A percentile compares a stretch with the other conserved stretches of the same genome.
Conservation (phyloP, 2,888 invertebrate species). For the Nomada flava region DNA sequence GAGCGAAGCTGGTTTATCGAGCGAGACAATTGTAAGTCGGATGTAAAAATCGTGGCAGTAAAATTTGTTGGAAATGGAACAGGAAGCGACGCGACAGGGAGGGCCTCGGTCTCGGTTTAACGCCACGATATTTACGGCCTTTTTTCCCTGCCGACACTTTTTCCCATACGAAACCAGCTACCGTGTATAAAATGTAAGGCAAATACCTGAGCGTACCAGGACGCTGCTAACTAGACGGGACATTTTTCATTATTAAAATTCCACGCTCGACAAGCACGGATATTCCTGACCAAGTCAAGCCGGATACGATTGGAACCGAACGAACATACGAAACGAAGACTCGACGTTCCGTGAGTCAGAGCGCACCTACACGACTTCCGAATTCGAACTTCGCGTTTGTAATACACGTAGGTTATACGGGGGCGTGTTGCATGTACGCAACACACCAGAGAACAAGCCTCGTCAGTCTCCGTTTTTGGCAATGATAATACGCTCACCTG, state of each 20-base stretch:
- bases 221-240: background rate
- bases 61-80: background rate
- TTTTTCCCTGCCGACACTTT: background rate
- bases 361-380: conserved; percentile 70
- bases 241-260: conserved; percentile 38
- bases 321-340: conserved; percentile 19
- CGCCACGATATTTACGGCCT: background rate
- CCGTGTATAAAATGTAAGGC: conserved; percentile 24
- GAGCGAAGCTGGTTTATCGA: conserved; percentile 3
- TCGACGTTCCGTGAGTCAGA: conserved; percentile 61
- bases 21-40: background rate
- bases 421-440: conserved; percentile 55
- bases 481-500: conserved; percentile 54
- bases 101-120: background rate
- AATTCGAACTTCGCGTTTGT: conserved; percentile 64
- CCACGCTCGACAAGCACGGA: conserved; percentile 22
- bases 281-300: conserved; percentile 60
- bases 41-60: background rate
- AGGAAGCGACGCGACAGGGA: background rate
- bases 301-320: conserved; percentile 56
- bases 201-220: conserved; percentile 9
- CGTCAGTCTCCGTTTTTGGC: conserved; percentile 67
- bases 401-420: conserved; percentile 60
- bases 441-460: conserved; percentile 40
- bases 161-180: background rate